These are phyloP conservation scores for Alectoris magna DNA, from an alignment of 2,797 vertebrate genomes.

Conservation along the genomic window DNA sequence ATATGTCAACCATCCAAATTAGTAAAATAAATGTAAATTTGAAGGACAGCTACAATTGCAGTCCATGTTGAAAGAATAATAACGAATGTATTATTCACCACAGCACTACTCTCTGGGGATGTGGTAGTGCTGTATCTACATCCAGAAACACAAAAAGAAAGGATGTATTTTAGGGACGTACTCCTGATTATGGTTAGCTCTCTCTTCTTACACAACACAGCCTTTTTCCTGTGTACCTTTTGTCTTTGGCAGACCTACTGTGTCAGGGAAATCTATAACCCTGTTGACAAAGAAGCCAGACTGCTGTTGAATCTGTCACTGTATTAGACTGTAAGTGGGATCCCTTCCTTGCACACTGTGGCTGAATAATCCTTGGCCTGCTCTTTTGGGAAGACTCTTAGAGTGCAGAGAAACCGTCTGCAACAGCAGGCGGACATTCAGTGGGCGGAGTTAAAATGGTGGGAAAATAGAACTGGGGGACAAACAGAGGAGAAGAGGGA, in stretches of 20 bases:
- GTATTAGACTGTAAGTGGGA: background rate
- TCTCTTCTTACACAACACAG: background rate
- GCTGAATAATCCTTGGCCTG: background rate
- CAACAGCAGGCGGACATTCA: background rate
- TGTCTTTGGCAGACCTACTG: background rate
- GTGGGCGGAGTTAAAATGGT: background rate
- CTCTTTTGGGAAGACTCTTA: background rate
- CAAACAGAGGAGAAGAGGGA: background rate
- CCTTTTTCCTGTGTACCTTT: background rate
- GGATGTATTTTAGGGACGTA: background rate
- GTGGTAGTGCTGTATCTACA: background rate
- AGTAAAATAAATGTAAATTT: constrained; percentile 1
- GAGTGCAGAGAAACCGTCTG: background rate
- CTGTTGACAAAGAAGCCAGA: background rate
- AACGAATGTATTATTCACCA: background rate
- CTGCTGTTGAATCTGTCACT: background rate
- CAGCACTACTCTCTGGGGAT: background rate
- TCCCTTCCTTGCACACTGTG: background rate
- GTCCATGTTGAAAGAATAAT: background rate
- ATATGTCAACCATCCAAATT: background rate
- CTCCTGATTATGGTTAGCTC: background rate
- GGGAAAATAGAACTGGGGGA: background rate
- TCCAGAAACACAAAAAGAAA: background rate
- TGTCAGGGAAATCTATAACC: background rate
- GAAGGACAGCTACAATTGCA: background rate